These are phyloP conservation scores for Polyergus mexicanus DNA, from an alignment of 1,140 invertebrate species.

Conservation along the genomic window DNA sequence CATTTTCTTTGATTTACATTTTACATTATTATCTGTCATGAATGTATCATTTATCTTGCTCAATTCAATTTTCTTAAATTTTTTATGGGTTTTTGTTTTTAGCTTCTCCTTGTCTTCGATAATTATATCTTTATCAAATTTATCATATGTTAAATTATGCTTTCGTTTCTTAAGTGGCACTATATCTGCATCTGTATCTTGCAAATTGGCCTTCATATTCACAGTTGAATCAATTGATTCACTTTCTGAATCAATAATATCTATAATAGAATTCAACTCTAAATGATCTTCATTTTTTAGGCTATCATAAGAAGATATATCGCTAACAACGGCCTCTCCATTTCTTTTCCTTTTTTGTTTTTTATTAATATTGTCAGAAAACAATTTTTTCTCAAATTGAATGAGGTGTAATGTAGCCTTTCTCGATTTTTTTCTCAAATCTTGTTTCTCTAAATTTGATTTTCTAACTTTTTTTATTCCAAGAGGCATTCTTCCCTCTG, in stretches of 20 bases:
- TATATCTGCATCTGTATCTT: constrained; percentile 18
- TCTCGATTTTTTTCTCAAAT: constrained; percentile 72
- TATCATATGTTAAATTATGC: neutral
- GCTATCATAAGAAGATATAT: neutral
- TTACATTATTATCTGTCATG: neutral
- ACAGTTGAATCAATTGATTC: neutral
- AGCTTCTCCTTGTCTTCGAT: neutral
- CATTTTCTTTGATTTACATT: constrained; percentile 29
- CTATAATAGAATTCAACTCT: neutral
- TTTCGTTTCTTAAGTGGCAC: constrained; percentile 23
- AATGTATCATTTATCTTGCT: neutral
- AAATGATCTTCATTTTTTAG: neutral
- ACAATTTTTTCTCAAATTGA: constrained; percentile 81
- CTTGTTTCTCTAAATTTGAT: constrained; percentile 73
- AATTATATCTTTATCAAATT: constrained; percentile 3
- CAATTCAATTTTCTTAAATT: constrained; percentile 34
- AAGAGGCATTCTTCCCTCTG: constrained; percentile 88
- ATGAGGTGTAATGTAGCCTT: constrained; percentile 81
- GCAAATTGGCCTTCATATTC: neutral
- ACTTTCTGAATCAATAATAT: neutral
- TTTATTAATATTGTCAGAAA: constrained; percentile 72
- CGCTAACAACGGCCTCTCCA: neutral
- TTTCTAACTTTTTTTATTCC: constrained; percentile 87
- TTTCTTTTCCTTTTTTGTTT: constrained; percentile 63
- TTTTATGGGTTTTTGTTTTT: constrained; percentile 1